These are phyloP conservation scores for Apamea monoglypha DNA, from an alignment of 2,888 invertebrate species.

Conservation along the genomic window DNA sequence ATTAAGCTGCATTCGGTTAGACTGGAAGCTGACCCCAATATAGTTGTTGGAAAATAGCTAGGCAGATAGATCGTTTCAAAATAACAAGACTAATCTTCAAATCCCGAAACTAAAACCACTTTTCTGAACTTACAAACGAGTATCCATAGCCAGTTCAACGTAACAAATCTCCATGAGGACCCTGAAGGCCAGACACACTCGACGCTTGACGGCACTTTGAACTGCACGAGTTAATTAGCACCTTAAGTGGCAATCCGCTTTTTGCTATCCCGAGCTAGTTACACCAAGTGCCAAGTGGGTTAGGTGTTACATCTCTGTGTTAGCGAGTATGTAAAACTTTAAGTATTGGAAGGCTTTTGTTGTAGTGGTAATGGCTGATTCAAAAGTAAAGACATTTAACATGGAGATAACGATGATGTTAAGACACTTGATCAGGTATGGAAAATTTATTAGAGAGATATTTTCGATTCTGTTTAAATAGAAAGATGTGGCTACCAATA, in stretches of 20 bases:
- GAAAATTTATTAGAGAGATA: neutral
- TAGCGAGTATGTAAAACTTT: conserved; percentile 3
- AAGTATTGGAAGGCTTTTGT: neutral
- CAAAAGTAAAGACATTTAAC: neutral
- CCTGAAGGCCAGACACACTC: conserved; percentile 65
- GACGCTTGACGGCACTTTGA: conserved; percentile 63
- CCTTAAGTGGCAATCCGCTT: conserved; percentile 65
- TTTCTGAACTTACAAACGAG: conserved; percentile 23
- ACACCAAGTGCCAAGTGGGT: conserved; percentile 56
- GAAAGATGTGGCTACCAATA: neutral
- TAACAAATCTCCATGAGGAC: conserved; percentile 47
- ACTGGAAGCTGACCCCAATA: neutral
- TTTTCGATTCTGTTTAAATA: neutral
- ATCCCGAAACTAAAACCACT: neutral
- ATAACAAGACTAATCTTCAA: neutral
- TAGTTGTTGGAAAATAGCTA: neutral
- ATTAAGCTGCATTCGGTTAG: neutral
- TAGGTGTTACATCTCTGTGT: conserved; percentile 36
- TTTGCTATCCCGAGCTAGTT: conserved; percentile 62
- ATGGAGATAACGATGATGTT: neutral
- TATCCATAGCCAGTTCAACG: conserved; percentile 18
- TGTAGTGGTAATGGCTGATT: neutral
- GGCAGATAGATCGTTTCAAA: neutral
- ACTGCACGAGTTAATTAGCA: conserved; percentile 66
- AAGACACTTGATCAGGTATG: neutral